Evolutionary conservation across 1,140 invertebrate genomes (phyloP), one percentile per base, ranked within the genome.

Genomic region (Akabosia matsudoensis): DNA sequence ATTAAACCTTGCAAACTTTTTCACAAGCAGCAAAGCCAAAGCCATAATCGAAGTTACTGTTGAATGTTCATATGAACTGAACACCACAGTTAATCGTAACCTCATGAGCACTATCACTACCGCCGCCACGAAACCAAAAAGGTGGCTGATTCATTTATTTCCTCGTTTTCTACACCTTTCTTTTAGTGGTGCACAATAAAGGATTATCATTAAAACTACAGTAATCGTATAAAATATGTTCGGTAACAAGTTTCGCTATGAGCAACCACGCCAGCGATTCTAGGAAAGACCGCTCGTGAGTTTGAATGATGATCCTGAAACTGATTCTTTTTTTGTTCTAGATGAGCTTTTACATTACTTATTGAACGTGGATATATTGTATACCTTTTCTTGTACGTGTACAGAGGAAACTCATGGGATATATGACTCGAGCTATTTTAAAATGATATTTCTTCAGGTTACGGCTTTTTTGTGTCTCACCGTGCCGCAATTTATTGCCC

Each of bases 301-400:
- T 56, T 24, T 56, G 54, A 56, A 56, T 56, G 54, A 56, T 56
- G 54, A 56, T 56, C 7, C 37, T 18, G 37, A 45, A n/a, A 45
- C 37, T 45, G 37, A 45, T 45, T 45, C 37, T 45, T 45, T 45
- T 18, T 45, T 13, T 56, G 54, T 56, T n/a, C 14, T 56, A 22
- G n/a, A n/a, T n/a, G n/a, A n/a, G n/a, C n/a, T n/a, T n/a, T n/a
- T n/a, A n/a, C n/a, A n/a, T n/a, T n/a, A n/a, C n/a, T n/a, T n/a
- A n/a, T n/a, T n/a, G n/a, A n/a, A n/a, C n/a, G n/a, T n/a, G n/a
- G n/a, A n/a, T n/a, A n/a, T n/a, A n/a, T n/a, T n/a, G n/a, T n/a
- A n/a, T n/a, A n/a, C n/a, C n/a, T n/a, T n/a, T n/a, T n/a, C n/a
- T n/a, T n/a, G n/a, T n/a, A n/a, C n/a, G n/a, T n/a, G n/a, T n/a